phyloP scores from a whole-genome alignment of 2,797 vertebrate genomes.

The Picus viridis region DNA sequence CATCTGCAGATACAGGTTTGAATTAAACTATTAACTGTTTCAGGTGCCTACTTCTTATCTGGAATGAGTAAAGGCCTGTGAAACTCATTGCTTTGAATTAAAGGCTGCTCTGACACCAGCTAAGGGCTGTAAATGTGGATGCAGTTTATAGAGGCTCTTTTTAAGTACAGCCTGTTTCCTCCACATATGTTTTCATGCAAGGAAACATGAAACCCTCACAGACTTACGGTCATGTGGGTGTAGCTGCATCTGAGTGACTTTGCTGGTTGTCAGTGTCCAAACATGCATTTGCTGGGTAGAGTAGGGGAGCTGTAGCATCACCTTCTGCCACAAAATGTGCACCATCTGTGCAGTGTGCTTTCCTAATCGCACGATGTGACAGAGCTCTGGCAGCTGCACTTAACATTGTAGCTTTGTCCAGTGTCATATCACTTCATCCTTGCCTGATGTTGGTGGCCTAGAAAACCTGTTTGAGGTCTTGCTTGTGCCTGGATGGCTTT shows the following conservation, averaged over 20 bases:
- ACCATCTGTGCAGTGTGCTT: neutral
- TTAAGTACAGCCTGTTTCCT: neutral
- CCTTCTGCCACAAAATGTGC: neutral
- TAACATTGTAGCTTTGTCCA: neutral
- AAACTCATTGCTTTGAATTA: neutral
- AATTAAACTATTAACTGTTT: neutral
- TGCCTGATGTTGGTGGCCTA: neutral
- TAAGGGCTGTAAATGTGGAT: neutral
- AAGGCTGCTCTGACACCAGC: neutral
- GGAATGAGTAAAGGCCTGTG: neutral
- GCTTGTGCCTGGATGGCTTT: neutral
- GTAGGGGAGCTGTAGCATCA: neutral
- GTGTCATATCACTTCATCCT: neutral
- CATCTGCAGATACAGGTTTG: neutral
- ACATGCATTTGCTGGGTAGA: neutral
- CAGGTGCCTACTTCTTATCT: neutral
- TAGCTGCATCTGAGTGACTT: neutral
- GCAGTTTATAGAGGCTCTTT: neutral
- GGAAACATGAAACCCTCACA: neutral
- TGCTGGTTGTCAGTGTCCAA: neutral
- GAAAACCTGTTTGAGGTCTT: neutral
- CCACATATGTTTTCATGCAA: accelerated
- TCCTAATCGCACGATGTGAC: neutral
- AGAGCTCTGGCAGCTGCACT: neutral
- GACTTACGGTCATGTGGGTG: accelerated